Evolutionary conservation across 2,888 invertebrate species (phyloP).

Genomic region (Hydraecia micacea): DNA sequence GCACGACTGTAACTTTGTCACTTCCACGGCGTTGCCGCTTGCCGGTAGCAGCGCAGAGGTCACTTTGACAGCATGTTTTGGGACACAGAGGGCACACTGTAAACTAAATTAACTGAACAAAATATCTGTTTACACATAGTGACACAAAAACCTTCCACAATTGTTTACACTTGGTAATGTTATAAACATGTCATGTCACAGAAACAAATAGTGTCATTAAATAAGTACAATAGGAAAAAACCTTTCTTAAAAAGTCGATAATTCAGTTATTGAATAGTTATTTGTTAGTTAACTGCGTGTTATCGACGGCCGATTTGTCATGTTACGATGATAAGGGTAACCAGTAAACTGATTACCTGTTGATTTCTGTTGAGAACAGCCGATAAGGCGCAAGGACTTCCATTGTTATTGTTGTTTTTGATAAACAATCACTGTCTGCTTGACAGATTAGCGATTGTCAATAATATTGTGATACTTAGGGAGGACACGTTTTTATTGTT

Average conservation of each 20-base stretch:
- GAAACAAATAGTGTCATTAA: not conserved
- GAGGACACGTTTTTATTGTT: not conserved
- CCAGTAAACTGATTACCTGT: constrained; percentile 36
- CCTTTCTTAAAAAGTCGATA: not conserved
- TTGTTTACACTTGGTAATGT: not conserved
- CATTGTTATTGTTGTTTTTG: constrained; percentile 2
- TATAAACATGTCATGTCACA: not conserved
- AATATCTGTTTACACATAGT: constrained; percentile 25
- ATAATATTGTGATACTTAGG: not conserved
- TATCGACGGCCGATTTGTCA: constrained; percentile 17
- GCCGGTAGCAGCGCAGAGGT: too few species aligned
- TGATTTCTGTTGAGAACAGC: constrained; percentile 22
- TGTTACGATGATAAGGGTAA: constrained; percentile 29
- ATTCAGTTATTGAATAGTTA: constrained; percentile 1
- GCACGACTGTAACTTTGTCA: too few species aligned
- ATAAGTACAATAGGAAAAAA: not conserved
- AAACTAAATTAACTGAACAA: constrained; percentile 1
- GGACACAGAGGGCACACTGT: too few species aligned
- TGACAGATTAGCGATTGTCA: not conserved
- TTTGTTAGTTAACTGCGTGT: not conserved
- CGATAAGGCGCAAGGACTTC: constrained; percentile 42
- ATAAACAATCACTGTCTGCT: not conserved
- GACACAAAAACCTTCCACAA: not conserved
- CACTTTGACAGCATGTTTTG: too few species aligned
- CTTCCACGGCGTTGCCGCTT: too few species aligned